These are phyloP conservation scores for Cladorhizidae sp. DNA, from an alignment of 37 sponge, comb jelly and placozoan genomes.

Conservation along the genomic window DNA sequence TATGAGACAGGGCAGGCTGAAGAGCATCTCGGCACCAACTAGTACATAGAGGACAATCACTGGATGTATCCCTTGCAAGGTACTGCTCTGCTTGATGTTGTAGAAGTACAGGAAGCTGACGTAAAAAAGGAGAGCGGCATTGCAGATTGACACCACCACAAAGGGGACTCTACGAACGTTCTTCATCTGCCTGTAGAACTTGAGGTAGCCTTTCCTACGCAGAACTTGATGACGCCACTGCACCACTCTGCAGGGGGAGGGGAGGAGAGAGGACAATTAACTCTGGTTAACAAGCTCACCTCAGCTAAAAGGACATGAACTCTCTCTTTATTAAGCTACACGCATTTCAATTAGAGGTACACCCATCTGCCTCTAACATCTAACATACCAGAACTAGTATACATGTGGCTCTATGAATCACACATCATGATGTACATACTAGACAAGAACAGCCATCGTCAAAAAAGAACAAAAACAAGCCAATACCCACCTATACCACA, in stretches of 20 bases:
- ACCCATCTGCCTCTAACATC: too few species aligned
- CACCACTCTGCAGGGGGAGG: constrained; percentile 28
- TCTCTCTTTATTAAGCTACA: too few species aligned
- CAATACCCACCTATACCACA: too few species aligned
- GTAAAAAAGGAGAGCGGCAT: constrained; percentile 43
- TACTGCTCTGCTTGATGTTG: neutral
- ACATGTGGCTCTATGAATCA: too few species aligned
- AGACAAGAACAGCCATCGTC: too few species aligned
- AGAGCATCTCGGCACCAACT: constrained; percentile 57
- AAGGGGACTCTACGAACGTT: constrained; percentile 79
- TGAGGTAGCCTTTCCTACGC: constrained; percentile 80
- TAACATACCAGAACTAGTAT: too few species aligned
- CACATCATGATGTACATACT: too few species aligned
- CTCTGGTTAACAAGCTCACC: neutral
- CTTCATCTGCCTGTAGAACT: constrained; percentile 74
- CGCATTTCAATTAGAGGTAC: too few species aligned
- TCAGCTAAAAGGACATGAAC: too few species aligned
- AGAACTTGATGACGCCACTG: constrained; percentile 73
- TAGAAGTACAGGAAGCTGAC: constrained; percentile 46
- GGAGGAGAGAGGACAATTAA: neutral
- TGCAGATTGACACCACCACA: constrained; percentile 54
- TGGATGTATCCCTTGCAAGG: neutral
- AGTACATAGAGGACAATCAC: constrained; percentile 55
- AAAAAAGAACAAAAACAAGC: too few species aligned
- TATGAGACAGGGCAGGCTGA: constrained; percentile 55